Conservation (phyloP, 2,113 vertebrate species). For the Hystrix cristata region DNA sequence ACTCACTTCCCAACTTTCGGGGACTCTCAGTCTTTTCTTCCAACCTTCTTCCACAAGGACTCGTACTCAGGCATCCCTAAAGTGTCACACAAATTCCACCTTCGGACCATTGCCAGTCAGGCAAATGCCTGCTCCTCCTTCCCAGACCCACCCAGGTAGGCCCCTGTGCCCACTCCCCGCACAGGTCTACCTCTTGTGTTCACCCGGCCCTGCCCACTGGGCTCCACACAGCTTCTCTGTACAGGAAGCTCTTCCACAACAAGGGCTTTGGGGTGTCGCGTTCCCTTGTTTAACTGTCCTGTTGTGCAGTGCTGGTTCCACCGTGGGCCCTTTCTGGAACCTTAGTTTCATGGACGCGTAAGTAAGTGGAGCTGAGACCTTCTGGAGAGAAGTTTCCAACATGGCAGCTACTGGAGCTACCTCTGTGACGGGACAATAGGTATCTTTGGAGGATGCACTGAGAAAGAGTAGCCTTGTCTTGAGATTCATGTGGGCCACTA, state of each 20-base stretch:
- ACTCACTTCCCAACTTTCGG: not conserved
- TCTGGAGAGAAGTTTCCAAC: not conserved
- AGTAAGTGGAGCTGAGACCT: accelerated
- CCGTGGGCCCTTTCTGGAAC: accelerated
- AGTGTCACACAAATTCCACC: not conserved
- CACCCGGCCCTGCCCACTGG: not conserved
- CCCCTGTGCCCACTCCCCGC: no score
- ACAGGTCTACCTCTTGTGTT: no score
- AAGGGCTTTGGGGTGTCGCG: accelerated
- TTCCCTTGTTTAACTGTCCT: not conserved
- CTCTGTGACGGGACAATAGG: not conserved
- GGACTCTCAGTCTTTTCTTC: not conserved
- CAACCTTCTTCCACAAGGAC: not conserved
- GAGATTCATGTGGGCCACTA: not conserved
- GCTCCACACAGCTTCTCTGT: not conserved
- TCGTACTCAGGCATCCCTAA: not conserved
- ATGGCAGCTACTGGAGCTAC: accelerated
- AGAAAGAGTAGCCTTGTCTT: not conserved
- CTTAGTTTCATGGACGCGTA: not conserved
- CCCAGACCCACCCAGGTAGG: not conserved
- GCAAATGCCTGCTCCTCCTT: not conserved
- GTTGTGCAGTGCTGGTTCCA: accelerated
- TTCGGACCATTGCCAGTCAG: not conserved
- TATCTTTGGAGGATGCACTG: not conserved
- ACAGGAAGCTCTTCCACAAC: not conserved